Evolutionary conservation across 2,113 vertebrate genomes (phyloP), one percentile per base, ranked within the genome.

Genomic region (Phyllopteryx taeniolatus): DNA sequence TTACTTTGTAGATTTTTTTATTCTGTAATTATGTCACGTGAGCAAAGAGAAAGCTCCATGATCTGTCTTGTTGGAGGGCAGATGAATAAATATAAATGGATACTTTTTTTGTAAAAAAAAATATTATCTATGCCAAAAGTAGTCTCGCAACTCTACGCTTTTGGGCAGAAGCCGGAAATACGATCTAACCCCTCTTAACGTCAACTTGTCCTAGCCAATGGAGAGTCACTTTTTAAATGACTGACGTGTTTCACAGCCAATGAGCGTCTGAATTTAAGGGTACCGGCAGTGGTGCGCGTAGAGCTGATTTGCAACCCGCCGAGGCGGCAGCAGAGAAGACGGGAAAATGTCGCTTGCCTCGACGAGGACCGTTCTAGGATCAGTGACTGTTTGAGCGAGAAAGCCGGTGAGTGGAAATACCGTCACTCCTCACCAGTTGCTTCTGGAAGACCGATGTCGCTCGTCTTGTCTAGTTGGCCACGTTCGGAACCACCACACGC

Each of bases 281-380:
- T 62, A 20, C 0, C 15, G 0, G 51, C 70, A 76, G 79, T 43
- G 27, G 65, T 67, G 51, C 47, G 31, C 35, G 15, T 67, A 62
- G 19, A 75, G 92, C 92, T 92, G 91, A 92, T 92, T 92, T 90
- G 90, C 87, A 91, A 92, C 87, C 91, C 85, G 92, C 89, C 79
- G 86, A 83, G 83, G 86, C 68, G 56, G 31, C 71, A 82, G 83
- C 67, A 61, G 79, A 79, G 90, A 91, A 86, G 92, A 86, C 90
- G 79, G 65, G 67, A 89, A 91, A 90, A 89, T 91, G 89, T 91
- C 89, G 88, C 69, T 82, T 65, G 17, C 63, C 53, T 77, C 59
- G 66, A 72, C 70, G 56, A 82, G 80, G 87, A 92, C 93, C 91
- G 93, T 91, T 94, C 93, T 75, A 91, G 93, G 93, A 94, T 94